Evolutionary conservation across 2,797 vertebrate genomes (phyloP), one percentile per base, ranked within the genome.

Genomic region (Lepidocolaptes lacrymiger): DNA sequence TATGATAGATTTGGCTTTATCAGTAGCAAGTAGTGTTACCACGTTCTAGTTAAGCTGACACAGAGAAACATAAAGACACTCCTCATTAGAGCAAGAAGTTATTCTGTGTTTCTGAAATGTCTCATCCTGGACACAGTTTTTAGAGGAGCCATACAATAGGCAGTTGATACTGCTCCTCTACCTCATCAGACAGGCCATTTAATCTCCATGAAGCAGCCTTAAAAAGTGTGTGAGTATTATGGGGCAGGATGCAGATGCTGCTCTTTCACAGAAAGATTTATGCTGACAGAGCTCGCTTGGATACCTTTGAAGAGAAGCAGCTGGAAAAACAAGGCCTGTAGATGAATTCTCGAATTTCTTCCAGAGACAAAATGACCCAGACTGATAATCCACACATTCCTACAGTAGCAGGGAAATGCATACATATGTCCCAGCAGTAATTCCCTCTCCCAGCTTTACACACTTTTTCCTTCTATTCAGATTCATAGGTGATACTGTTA

Each of bases 291-390:
- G 12, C 54, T 89, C 72, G 15, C 62, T 84, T 66, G n/a, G n/a
- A 78, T 48, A 73, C 26, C 43, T 91, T 64, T 85, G 76, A 91
- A 91, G 87, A 88, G 81, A 83, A 85, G 54, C 89, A 96, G 76
- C 69, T 86, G 79, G 72, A 80, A 85, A 91, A 95, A 89, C 72
- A 95, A 84, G 69, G 39, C 7, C 1, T 66, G 3, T n/a, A 55
- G 75, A 75, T 66, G 74, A 90, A 81, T 82, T 95, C 49, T n/a
- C 81, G 81, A 89, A 56, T 89, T 64, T 85, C 48, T 86, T 68
- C 76, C 69, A 69, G 51, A 85, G 72, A 63, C 74, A 73, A 79
- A 87, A 21, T 73, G 85, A 69, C 85, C 82, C 72, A 93, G 58
- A 55, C 73, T 75, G 62, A 80, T 85, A 80, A 85, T 92, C 82